These are phyloP conservation scores for Thysanoteuthis rhombus DNA, from an alignment of 2,888 invertebrate species.

Conservation along the genomic window DNA sequence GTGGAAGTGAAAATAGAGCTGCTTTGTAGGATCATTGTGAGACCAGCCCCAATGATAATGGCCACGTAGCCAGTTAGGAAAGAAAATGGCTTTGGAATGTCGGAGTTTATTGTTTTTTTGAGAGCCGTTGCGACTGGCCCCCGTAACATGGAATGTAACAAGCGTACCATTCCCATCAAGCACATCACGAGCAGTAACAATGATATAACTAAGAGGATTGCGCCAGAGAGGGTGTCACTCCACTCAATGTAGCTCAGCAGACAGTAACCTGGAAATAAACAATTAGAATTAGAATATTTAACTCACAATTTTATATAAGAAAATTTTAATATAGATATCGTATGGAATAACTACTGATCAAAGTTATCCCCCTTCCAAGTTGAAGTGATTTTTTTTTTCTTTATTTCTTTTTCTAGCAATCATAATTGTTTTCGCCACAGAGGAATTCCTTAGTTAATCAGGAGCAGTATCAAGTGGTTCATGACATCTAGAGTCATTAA, in stretches of 20 bases:
- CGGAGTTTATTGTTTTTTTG: slow-evolving; percentile 62
- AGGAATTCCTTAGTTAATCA: too few species aligned
- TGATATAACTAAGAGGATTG: slow-evolving; percentile 50
- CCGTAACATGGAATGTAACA: slow-evolving; percentile 52
- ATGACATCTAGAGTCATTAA: too few species aligned
- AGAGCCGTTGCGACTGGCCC: slow-evolving; percentile 42
- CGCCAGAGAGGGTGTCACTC: slow-evolving; percentile 52
- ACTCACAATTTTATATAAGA: too few species aligned
- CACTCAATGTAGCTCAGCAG: slow-evolving; percentile 49
- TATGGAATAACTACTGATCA: too few species aligned
- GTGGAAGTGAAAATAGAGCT: slow-evolving; percentile 74
- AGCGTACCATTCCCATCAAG: slow-evolving; percentile 59
- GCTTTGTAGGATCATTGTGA: slow-evolving; percentile 73
- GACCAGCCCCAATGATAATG: slow-evolving; percentile 70
- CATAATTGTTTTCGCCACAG: too few species aligned
- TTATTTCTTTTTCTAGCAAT: too few species aligned
- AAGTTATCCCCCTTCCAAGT: too few species aligned
- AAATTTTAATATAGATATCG: too few species aligned
- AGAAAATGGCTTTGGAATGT: slow-evolving; percentile 60
- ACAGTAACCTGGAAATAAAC: slow-evolving; percentile 43
- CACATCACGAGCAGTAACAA: slow-evolving; percentile 53
- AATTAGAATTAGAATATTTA: too few species aligned
- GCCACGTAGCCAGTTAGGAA: slow-evolving; percentile 72
- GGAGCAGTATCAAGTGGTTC: too few species aligned
- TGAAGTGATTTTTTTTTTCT: too few species aligned